Evolutionary conservation across 2,888 invertebrate genomes (phyloP).

Genomic region (Pseudococcus jackbeardsleyi): DNA sequence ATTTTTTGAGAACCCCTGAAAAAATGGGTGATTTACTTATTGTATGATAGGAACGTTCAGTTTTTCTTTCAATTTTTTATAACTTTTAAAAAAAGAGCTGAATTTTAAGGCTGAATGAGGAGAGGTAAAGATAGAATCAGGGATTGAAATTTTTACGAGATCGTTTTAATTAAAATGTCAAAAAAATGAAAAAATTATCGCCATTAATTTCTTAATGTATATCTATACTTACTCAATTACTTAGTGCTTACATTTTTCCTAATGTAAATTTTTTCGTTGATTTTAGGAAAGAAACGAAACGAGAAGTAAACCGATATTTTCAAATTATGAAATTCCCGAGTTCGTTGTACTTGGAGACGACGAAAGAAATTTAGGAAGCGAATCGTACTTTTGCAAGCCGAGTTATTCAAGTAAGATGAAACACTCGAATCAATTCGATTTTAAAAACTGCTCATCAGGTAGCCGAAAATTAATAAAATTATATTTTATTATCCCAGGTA

Average conservation of each 20-base stretch:
- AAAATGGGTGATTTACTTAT: too few relatives aligned
- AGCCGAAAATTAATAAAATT: not conserved
- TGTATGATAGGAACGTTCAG: too few relatives aligned
- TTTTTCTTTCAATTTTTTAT: too few relatives aligned
- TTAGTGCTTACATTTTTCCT: not conserved
- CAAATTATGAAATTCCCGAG: constrained; percentile 34
- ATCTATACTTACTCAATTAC: too few relatives aligned
- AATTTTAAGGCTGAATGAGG: too few relatives aligned
- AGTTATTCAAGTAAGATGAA: not conserved
- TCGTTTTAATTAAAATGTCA: too few relatives aligned
- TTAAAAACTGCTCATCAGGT: not conserved
- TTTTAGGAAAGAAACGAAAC: constrained; percentile 36
- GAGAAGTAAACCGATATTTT: constrained; percentile 26
- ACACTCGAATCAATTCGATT: not conserved
- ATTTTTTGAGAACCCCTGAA: too few relatives aligned
- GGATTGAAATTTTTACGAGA: too few relatives aligned
- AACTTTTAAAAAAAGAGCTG: too few relatives aligned
- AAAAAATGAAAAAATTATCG: too few relatives aligned
- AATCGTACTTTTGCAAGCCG: constrained; percentile 16
- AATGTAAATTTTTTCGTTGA: not conserved
- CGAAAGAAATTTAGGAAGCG: not conserved
- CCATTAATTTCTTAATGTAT: too few relatives aligned
- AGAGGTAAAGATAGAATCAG: too few relatives aligned
- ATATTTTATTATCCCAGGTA: not conserved
- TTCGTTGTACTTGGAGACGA: constrained; percentile 23